A percentile compares a stretch with the other conserved stretches of the same genome.
Evolutionary conservation across 1,140 invertebrate species (phyloP).

Genomic region (Fragariocoptes setiger): DNA sequence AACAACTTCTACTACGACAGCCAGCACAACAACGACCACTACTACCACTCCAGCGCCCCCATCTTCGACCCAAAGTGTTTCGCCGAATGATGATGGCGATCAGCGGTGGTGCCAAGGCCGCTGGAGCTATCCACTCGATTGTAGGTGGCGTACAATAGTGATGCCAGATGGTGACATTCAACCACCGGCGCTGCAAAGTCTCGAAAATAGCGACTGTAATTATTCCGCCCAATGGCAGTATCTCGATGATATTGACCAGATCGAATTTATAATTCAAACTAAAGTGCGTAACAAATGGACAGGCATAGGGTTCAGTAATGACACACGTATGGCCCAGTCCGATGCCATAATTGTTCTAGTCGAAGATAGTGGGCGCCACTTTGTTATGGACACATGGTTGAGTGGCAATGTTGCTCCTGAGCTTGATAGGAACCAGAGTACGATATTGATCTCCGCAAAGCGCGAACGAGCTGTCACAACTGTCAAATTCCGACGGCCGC

Average conservation of each 20-base stretch:
- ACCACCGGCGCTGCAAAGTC: background rate
- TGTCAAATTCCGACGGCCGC: constrained; percentile 40
- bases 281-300: constrained; percentile 54
- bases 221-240: constrained; percentile 58
- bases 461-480: constrained; percentile 41
- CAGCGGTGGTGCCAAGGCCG: background rate
- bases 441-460: constrained; percentile 31
- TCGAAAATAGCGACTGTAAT: constrained; percentile 24
- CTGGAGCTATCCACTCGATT: background rate
- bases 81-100: background rate
- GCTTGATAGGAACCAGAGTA: constrained; percentile 36
- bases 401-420: constrained; percentile 22
- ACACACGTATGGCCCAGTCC: constrained; percentile 48
- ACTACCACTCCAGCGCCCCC: background rate
- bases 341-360: constrained; percentile 50
- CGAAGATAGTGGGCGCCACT: constrained; percentile 33
- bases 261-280: constrained; percentile 56
- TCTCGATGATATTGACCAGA: constrained; percentile 33
- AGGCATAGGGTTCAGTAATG: constrained; percentile 62
- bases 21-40: background rate
- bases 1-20: background rate
- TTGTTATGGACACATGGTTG: constrained; percentile 61
- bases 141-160: background rate
- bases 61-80: background rate
- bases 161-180: background rate